phyloP scores from a whole-genome alignment of 2,888 invertebrate species.

The Chesias legatella region DNA sequence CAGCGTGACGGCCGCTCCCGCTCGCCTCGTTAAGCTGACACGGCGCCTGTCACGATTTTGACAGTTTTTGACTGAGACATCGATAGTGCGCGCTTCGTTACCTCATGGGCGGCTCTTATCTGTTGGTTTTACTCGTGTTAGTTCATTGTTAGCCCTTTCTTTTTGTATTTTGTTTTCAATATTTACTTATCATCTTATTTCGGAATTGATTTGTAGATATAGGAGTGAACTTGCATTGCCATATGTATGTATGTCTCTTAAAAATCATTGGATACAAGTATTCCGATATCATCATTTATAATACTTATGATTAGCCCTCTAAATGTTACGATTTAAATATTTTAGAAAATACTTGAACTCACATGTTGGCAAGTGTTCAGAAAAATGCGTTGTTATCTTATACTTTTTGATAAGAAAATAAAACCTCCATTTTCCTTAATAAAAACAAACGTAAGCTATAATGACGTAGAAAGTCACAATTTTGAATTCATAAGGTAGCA shows the following conservation, averaged over 20 bases:
- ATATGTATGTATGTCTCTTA: too few species aligned
- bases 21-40: slow-evolving; percentile 75
- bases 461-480: slow-evolving; percentile 62
- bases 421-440: slow-evolving; percentile 22
- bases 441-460: slow-evolving; percentile 41
- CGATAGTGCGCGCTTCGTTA: slow-evolving; percentile 74
- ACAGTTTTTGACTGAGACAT: slow-evolving; percentile 80
- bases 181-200: slow-evolving; percentile 35
- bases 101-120: slow-evolving; percentile 70
- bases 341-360: too few species aligned
- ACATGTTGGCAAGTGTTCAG: too few species aligned
- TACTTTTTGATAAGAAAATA: slow-evolving; percentile 5
- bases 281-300: too few species aligned
- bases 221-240: background rate
- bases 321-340: too few species aligned
- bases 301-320: too few species aligned
- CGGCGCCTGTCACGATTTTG: slow-evolving; percentile 76
- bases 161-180: slow-evolving; percentile 47
- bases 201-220: slow-evolving; percentile 29
- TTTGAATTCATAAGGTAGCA: slow-evolving; percentile 70
- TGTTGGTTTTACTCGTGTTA: slow-evolving; percentile 71
- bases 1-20: slow-evolving; percentile 57
- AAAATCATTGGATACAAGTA: too few species aligned
- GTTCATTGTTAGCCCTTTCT: slow-evolving; percentile 60
- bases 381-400: slow-evolving; percentile 7